Base-by-base conservation (phyloP, 1,140 invertebrate species). In the Armadillidium nasatum region DNA sequence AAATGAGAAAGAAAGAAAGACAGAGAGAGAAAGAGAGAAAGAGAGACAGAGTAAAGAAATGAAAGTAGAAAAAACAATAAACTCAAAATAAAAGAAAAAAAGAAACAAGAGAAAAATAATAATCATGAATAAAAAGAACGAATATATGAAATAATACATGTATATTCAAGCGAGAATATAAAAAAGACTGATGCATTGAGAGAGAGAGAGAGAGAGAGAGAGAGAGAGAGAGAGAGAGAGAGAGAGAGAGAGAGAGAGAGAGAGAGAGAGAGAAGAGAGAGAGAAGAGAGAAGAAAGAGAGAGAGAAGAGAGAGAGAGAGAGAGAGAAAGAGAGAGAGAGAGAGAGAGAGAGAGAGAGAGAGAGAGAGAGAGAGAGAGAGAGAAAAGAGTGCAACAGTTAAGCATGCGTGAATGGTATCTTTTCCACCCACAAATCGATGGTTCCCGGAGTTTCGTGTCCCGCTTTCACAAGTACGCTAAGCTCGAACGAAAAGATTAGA, bases 341-440 rank as follows among this genome's bases (percentile, higher is more conserved):
- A 60, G 50, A 60, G 50, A 60, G 19, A 15, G 50, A 60, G 19
- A 60, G 11, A 19, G 50, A 60, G 50, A 19, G 50, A 60, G 50
- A 60, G 19, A 19, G 50, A 60, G 50, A 60, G 50, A 60, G 19
- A 60, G 50, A 60, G 50, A 60, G 50, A 60, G 50, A 60, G 50
- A 60, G 50, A 33, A 60, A 7, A 15, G 50, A 60, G 50, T 60
- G 50, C 50, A 60, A 60, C 50, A 60, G 50, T 60, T 60, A 60
- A 60, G 50, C 50, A 60, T 60, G 50, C 50, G 50, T 60, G 19
- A 60, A 60, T 60, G 50, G 33, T 33, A 33, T 33, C 33, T 33
- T 19, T 60, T 60, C 50, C 50, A 3, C 50, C 50, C 50, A 19
- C 50, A 19, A 19, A 60, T 60, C 50, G 50, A 60, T 60, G 50